Evolutionary conservation across 2,113 vertebrate genomes (phyloP), one percentile per base, ranked within the genome.

Genomic region (Colossoma macropomum): DNA sequence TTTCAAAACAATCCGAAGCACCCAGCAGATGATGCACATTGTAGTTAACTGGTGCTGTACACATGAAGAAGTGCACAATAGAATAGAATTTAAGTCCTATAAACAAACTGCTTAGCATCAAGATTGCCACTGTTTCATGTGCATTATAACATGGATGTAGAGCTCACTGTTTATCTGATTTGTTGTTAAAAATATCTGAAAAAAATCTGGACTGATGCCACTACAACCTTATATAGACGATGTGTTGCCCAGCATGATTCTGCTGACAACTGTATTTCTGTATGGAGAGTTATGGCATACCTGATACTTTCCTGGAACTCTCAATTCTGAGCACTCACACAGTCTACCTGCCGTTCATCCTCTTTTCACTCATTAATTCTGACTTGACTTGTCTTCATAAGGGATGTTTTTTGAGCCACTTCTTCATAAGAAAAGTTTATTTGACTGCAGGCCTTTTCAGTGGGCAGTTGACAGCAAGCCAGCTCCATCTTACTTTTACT

Each of bases 401-500:
- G 56, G 28, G 65, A 68, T 41, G 21, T 41, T 70, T 28, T 68
- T 72, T 60, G 5, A 66, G 27, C 9, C 30, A 23, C 48, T 78
- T 75, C 21, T 17, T 77, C 62, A 38, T 60, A 25, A 63, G 48
- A 84, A 38, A 80, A 15, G 75, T 69, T 77, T 63, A 60, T 83
- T 50, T 69, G 32, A 70, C 75, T 15, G 30, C 27, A 13, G 86
- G 68, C 79, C 56, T 72, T 70, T 85, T 72, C 38, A 63, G 70
- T 69, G 48, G 69, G 19, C 56, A 65, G 74, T 45, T 75, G 80
- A 77, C 76, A 82, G 75, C 41, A 50, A 16, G 56, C 75, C 27
- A 73, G 68, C 48, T 48, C 76, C 56, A 34, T 60, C 71, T 50
- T 52, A 54, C 54, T 80, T 85, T 83, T 74, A 83, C 65, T 79